phyloP scores from a whole-genome alignment of 2,797 vertebrate species.

The Aldrovandia affinis region DNA sequence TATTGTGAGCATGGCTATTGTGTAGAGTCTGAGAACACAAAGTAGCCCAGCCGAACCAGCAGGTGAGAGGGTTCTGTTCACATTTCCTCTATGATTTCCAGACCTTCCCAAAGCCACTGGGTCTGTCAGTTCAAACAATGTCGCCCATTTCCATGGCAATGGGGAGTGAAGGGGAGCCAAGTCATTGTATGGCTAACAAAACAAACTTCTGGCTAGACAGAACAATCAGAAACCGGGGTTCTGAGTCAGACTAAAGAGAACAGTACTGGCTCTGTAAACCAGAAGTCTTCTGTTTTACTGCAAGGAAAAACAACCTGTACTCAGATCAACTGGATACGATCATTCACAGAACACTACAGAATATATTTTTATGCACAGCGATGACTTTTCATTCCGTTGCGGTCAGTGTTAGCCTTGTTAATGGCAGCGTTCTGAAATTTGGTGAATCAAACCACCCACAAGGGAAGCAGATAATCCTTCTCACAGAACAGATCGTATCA shows the following conservation, averaged over 20 bases:
- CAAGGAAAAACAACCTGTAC: not conserved
- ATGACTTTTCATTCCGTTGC: not conserved
- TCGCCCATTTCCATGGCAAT: slow-evolving; percentile 40
- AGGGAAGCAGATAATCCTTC: not conserved
- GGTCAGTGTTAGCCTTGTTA: not conserved
- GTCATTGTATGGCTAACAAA: slow-evolving; percentile 59
- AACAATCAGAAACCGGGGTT: slow-evolving; percentile 22
- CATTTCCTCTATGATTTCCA: slow-evolving; percentile 53
- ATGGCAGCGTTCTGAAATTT: not conserved
- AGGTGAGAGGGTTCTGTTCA: not conserved
- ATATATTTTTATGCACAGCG: not conserved
- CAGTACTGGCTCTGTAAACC: not conserved
- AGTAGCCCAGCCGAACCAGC: not conserved
- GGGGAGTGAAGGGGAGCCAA: slow-evolving; percentile 38
- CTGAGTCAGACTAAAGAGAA: slow-evolving; percentile 34
- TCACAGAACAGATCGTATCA: no score
- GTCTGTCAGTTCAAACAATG: slow-evolving; percentile 52
- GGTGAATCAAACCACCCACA: not conserved
- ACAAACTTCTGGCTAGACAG: slow-evolving; percentile 50
- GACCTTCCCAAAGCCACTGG: slow-evolving; percentile 48
- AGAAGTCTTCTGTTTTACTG: not conserved
- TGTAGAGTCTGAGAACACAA: no score
- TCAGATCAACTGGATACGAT: not conserved
- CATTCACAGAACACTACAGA: not conserved
- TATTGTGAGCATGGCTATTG: no score